Conservation (phyloP, 2,113 vertebrate genomes). For the Dicentrarchus labrax region DNA sequence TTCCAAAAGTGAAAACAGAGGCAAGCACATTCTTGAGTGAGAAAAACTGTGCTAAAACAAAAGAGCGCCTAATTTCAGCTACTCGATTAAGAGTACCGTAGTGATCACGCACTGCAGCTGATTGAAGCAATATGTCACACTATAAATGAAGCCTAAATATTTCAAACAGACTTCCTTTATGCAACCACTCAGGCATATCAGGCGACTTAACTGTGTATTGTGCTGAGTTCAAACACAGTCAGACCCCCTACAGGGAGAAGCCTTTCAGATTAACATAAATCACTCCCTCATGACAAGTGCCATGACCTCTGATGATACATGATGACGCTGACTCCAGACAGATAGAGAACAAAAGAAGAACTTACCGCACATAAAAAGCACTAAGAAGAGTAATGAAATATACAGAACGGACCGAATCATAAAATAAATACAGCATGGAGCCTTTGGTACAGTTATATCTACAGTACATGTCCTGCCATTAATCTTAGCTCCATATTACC, state of each 20-base stretch:
- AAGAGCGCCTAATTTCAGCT: neutral
- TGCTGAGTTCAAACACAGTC: constrained; percentile 57
- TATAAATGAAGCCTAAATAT: constrained; percentile 27
- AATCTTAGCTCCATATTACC: constrained; percentile 30
- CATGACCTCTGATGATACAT: constrained; percentile 55
- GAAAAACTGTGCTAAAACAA: neutral
- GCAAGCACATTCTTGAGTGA: neutral
- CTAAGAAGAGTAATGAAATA: constrained; percentile 31
- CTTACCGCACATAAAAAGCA: constrained; percentile 35
- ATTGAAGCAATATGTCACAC: constrained; percentile 34
- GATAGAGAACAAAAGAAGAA: constrained; percentile 53
- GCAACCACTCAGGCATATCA: constrained; percentile 24
- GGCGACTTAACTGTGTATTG: constrained; percentile 30
- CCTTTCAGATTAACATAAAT: constrained; percentile 48
- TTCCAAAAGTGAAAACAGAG: constrained; percentile 33
- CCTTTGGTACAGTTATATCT: constrained; percentile 31
- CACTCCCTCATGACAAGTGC: constrained; percentile 41
- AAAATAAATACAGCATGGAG: constrained; percentile 35
- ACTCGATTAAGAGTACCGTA: neutral
- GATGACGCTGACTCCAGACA: constrained; percentile 35
- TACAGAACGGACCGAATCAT: constrained; percentile 24
- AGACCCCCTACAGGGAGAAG: constrained; percentile 26
- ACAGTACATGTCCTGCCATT: constrained; percentile 18
- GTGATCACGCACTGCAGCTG: constrained; percentile 13
- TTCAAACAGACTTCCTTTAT: constrained; percentile 39